Base-by-base conservation (phyloP, 2,888 invertebrate species). In the Mylabris sibirica region DNA sequence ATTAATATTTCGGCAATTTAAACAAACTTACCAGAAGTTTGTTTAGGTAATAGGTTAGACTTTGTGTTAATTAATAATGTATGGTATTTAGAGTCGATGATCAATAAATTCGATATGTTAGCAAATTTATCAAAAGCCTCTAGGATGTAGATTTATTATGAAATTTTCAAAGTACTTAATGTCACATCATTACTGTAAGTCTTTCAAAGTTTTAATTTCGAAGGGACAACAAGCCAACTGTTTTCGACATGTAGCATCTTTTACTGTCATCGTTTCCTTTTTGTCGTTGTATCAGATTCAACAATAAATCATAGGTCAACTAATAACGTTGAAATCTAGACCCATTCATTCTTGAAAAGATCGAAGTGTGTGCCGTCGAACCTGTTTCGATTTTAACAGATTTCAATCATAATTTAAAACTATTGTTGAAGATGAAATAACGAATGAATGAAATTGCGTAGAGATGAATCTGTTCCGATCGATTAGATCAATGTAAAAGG, bases 301-400 rank as follows among this genome's bases (percentile, higher is more conserved):
- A 72, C 76, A 72, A 81, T 81, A 81, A 81, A 81, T 81, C 80
- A 80, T 75, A 64, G 73, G 68, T 72, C 73, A 75, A 77, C 78
- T 80, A 80, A 80, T 80, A 80, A 22, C 61, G 35, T 22, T 20
- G 35, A 20, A 20, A 35, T 61, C 14, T 35, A 22, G 38, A 41
- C 1, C 62, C 62, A 35, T 41, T 38, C 35, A 60, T 60, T 34
- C 60, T 20, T 35, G 34, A 17, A 61, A 61, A 8, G 35, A 20
- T 41, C 35, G 0, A 8, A 35, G 30, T 30, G 20, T 44, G 44
- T 44, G 44, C 44, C n/a, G 30, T 8, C 38, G 11, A n/a, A 20
- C 44, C 30, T 30, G 30, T 30, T 68, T 69, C 70, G 63, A 72
- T 74, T 73, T 75, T 71, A 74, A 75, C 65, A 73, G 72, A 72